Percentiles rank a stretch among this genome's conserved stretches.
These are phyloP conservation scores for Xiphorhynchus erythropygius DNA, from an alignment of 2,797 vertebrate genomes.

Conservation along the genomic window DNA sequence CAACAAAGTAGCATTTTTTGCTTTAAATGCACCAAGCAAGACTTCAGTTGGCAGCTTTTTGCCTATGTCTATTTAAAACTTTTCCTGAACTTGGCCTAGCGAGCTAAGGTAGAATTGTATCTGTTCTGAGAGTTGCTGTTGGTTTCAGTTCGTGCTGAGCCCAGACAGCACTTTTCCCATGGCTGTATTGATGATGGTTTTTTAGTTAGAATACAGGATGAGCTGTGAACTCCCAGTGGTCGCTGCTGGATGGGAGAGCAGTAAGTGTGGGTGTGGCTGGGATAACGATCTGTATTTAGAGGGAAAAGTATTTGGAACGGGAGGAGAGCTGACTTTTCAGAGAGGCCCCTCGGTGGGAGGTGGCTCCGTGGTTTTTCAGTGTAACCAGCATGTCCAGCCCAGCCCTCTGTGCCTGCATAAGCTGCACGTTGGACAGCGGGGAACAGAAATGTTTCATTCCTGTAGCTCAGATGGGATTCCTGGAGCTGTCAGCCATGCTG, in stretches of 20 bases:
- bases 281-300: background rate
- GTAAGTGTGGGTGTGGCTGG: background rate
- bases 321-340: background rate
- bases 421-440: background rate
- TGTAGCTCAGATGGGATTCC: background rate
- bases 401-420: background rate
- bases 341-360: background rate
- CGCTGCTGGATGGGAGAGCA: background rate
- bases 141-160: background rate
- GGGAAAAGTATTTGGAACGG: background rate
- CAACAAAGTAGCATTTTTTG: background rate
- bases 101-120: rapidly evolving
- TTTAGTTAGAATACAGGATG: background rate
- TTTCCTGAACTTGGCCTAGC: background rate
- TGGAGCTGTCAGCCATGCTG: background rate
- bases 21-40: background rate
- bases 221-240: background rate
- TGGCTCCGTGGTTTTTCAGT: background rate
- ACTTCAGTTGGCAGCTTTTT: background rate
- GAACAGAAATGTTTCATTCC: background rate
- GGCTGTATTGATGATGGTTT: background rate
- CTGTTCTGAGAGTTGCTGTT: background rate
- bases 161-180: background rate
- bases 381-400: background rate
- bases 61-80: background rate